Evolutionary conservation across 2,888 invertebrate species (phyloP), one percentile per base, ranked within the genome.

Genomic region (Bursaphelenchus okinawaensis): DNA sequence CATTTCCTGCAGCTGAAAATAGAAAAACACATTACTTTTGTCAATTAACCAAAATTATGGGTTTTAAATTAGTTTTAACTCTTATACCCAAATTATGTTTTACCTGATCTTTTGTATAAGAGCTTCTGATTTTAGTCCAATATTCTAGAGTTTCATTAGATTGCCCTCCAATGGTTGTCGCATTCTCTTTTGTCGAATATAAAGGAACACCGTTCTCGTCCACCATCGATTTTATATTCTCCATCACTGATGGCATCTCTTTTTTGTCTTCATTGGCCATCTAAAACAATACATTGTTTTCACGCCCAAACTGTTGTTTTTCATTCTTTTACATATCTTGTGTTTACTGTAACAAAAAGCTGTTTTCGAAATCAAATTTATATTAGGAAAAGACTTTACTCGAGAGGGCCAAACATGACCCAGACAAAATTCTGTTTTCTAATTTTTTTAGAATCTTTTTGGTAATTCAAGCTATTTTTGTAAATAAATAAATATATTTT

Each of bases 121-220:
- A 74, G 8, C 67, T 67, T 26, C 72, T 64, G 19, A 78, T 31
- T 23, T 62, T 61, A 52, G 79, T 73, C 20, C 73, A 62, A 9
- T 68, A 63, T 22, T 75, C 71, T 59, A 78, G 65, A 51, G 66
- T 69, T 28, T 75, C 72, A 26, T 74, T 70, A 16, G 67, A 67
- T 23, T 76, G 78, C 59, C 79, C 79, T 64, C 71, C 73, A 29
- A 74, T 72, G 26, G 40, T 65, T 6, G 70, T 75, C 7, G 75
- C 65, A 50, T 77, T 77, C 61, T 79, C 67, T 24, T 66, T 62
- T 2, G 72, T 73, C 23, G 79, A 76, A 55, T 76, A 78, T 12
- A 77, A 55, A 6, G 72, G 72, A 9, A 29, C 24, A 9, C 52
- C 52, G 50, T 59, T 50, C 4, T 59, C 60, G 19, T 59, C 60